phyloP scores from a whole-genome alignment of 2,888 invertebrate genomes.

The Patella ulyssiponensis region DNA sequence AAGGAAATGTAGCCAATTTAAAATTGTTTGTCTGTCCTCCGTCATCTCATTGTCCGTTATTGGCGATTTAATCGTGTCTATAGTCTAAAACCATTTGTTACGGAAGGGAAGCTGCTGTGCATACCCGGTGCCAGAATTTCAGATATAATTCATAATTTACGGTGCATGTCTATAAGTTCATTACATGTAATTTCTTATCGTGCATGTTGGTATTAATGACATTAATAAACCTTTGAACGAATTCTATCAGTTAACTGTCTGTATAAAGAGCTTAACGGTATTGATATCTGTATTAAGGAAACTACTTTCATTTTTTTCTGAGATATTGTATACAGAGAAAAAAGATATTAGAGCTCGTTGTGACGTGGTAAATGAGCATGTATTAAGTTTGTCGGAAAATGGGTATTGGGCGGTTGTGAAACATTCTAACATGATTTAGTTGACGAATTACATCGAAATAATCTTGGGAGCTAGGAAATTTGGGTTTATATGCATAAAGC shows the following conservation, averaged over 20 bases:
- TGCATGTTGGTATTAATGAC: neutral
- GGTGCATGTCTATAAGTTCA: neutral
- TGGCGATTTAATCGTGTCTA: neutral
- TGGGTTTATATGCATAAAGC: no score
- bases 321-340: neutral
- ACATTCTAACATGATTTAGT: neutral
- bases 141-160: neutral
- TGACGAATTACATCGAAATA: neutral
- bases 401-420: neutral
- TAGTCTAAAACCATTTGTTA: neutral
- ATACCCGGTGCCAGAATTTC: neutral
- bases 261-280: no score
- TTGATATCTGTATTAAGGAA: neutral
- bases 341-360: neutral
- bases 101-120: neutral
- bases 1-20: no score
- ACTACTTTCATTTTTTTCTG: neutral
- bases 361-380: neutral
- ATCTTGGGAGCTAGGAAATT: no score
- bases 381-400: neutral
- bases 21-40: no score
- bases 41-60: neutral
- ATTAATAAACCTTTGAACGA: neutral
- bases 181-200: neutral
- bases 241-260: neutral